phyloP scores from a whole-genome alignment of 2,797 vertebrate genomes.

The Molossus molossus region DNA sequence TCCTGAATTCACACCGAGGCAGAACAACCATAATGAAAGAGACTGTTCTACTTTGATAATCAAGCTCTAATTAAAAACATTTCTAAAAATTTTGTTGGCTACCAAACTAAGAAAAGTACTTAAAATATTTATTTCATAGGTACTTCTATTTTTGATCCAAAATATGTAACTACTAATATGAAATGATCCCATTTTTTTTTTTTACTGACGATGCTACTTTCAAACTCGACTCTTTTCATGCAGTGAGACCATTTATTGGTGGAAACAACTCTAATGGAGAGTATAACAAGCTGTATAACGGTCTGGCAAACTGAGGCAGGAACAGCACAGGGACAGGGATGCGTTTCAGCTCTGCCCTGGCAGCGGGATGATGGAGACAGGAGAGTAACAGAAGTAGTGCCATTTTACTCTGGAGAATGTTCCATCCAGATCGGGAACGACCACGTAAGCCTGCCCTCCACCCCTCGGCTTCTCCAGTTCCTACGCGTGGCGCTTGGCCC shows the following conservation, averaged over 20 bases:
- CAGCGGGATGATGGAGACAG: not conserved
- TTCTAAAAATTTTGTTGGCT: constrained; percentile 10
- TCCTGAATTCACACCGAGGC: not conserved
- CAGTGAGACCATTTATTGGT: not conserved
- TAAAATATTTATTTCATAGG: not conserved
- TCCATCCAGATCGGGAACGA: not conserved
- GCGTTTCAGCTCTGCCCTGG: not conserved
- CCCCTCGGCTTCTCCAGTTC: not conserved
- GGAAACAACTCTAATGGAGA: not conserved
- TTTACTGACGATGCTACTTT: not conserved
- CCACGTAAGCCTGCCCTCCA: not conserved
- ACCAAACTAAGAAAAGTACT: not conserved
- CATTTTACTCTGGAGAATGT: not conserved
- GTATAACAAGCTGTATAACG: not conserved
- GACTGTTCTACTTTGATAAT: constrained; percentile 48
- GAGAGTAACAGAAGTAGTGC: not conserved
- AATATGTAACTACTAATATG: not conserved
- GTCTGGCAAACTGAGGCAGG: not conserved
- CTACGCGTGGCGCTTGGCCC: not conserved
- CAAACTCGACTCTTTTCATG: not conserved
- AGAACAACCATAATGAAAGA: not conserved
- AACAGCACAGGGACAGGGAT: not conserved
- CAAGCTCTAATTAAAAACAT: not conserved
- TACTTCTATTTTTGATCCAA: constrained; percentile 12
- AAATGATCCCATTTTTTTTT: not conserved